Evolutionary conservation across 2,113 vertebrate genomes (phyloP).

Genomic region (Spea bombifrons): DNA sequence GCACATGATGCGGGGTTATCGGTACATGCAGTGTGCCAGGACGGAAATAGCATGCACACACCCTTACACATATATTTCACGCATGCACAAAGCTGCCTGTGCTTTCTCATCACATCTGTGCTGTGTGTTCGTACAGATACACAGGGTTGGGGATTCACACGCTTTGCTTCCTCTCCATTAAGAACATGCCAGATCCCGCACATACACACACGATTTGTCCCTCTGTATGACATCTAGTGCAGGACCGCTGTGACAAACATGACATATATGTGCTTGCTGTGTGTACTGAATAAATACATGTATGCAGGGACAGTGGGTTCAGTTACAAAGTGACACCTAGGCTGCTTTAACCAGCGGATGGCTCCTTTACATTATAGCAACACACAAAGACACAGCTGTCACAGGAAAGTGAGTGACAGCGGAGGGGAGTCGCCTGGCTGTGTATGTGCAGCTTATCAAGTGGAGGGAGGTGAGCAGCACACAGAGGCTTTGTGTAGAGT

Average conservation of each 20-base stretch:
- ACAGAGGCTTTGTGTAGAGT: not conserved
- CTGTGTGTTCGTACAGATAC: not conserved
- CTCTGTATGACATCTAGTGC: too few species aligned
- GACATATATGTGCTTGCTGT: too few species aligned
- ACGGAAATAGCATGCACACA: not conserved
- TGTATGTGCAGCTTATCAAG: not conserved
- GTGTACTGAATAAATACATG: too few species aligned
- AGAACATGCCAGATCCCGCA: not conserved
- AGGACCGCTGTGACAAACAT: too few species aligned
- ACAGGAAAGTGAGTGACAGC: not conserved
- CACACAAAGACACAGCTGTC: constrained; percentile 43
- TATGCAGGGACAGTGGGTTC: too few species aligned
- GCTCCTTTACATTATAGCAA: too few species aligned
- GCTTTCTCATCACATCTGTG: too few species aligned
- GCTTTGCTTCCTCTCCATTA: too few species aligned
- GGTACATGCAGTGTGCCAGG: not conserved
- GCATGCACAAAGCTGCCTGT: not conserved
- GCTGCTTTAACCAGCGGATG: too few species aligned
- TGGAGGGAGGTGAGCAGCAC: not conserved
- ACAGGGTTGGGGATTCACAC: not conserved
- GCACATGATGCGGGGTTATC: not conserved
- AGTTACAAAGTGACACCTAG: too few species aligned
- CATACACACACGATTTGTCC: not conserved
- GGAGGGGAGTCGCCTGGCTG: constrained; percentile 20
- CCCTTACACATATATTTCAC: not conserved